Evolutionary conservation across 2,113 vertebrate species (phyloP).

Genomic region (Suncus etruscus): DNA sequence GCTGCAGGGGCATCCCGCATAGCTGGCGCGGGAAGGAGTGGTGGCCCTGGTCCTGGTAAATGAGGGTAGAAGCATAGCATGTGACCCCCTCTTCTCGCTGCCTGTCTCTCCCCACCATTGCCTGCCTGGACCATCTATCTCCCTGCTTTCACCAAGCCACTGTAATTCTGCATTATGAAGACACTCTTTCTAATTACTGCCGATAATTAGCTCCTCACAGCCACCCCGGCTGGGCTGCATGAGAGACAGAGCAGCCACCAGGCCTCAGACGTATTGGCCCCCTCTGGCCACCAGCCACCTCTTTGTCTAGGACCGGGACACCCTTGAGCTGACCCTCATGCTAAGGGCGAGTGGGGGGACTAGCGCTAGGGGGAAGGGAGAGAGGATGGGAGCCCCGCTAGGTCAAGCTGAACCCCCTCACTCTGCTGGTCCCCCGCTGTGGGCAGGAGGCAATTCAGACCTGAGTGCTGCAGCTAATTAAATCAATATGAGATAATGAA

Average conservation of each 20-base stretch:
- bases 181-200: slow-evolving; percentile 85
- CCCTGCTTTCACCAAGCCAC: slow-evolving; percentile 68
- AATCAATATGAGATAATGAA: slow-evolving; percentile 99
- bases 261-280: not conserved
- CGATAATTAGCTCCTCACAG: slow-evolving; percentile 82
- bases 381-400: slow-evolving; percentile 15
- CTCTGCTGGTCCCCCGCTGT: slow-evolving; percentile 87
- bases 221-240: not conserved
- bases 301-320: slow-evolving; percentile 33
- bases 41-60: not conserved
- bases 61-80: not conserved
- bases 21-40: not conserved
- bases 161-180: slow-evolving; percentile 77
- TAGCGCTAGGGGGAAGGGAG: not conserved
- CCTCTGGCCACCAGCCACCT: slow-evolving; percentile 44
- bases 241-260: not conserved
- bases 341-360: slow-evolving; percentile 23
- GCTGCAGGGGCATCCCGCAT: not conserved
- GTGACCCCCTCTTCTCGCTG: not conserved
- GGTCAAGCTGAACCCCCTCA: slow-evolving; percentile 82
- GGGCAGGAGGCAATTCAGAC: slow-evolving; percentile 94
- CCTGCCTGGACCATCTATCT: slow-evolving; percentile 58
- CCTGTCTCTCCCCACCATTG: not conserved
- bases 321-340: slow-evolving; percentile 73
- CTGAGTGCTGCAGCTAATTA: slow-evolving; percentile 96